These are phyloP conservation scores for Podarcis raffonei DNA, from an alignment of 2,113 vertebrate genomes.

Conservation along the genomic window DNA sequence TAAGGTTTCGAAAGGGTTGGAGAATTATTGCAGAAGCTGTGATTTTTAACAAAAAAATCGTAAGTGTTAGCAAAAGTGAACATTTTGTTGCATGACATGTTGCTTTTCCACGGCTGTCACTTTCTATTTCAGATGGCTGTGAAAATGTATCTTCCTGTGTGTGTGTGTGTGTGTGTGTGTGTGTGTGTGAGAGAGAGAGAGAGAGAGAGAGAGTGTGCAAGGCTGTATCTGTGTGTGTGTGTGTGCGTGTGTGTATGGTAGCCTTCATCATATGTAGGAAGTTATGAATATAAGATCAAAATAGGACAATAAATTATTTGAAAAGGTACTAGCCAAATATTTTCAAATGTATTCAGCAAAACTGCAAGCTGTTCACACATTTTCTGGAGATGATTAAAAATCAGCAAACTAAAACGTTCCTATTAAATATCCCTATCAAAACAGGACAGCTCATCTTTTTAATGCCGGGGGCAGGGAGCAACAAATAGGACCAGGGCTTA, in stretches of 20 bases:
- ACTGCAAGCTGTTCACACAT: background rate
- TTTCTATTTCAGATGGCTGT: background rate
- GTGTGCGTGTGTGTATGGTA: background rate
- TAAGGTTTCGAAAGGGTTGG: background rate
- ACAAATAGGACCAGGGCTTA: background rate
- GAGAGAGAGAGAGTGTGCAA: background rate
- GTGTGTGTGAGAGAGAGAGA: background rate
- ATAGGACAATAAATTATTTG: background rate
- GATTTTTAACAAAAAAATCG: conserved; percentile 1
- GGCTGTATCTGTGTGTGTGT: background rate
- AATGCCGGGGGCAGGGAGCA: background rate
- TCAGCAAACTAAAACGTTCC: background rate
- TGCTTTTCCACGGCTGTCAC: conserved; percentile 2
- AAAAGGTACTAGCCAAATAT: background rate
- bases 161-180: background rate
- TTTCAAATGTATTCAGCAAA: background rate
- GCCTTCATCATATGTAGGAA: background rate
- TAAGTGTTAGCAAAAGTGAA: background rate
- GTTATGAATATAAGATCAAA: background rate
- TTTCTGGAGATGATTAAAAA: background rate
- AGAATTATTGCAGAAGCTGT: background rate
- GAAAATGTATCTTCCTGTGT: background rate
- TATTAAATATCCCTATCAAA: background rate
- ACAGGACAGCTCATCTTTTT: background rate
- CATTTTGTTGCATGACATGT: background rate